Base-by-base conservation (phyloP, 2,888 invertebrate genomes). In the Drosophila macrothrix region DNA sequence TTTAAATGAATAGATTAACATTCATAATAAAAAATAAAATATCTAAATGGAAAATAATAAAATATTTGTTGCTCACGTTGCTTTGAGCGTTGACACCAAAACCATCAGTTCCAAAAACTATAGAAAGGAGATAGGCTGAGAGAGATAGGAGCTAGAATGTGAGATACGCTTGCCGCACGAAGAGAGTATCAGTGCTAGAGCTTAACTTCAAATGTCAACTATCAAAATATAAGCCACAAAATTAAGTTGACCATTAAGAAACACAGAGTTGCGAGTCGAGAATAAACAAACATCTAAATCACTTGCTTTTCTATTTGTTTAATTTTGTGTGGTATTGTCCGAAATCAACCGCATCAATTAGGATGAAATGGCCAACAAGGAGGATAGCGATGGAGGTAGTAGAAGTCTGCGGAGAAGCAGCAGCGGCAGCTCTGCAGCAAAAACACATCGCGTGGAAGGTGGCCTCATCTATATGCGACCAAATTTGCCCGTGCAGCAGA, bases 401-500 rank as follows among this genome's bases (percentile, higher is more conserved):
- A 43, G 61, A 39, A 39, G 67, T 33, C 31, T 53, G 7, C 46
- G 46, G 10, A 49, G 59, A 7, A 58, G 61, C 55, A 59, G 56
- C 67, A 59, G 68, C 43, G 67, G 25, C 6, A 58, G 67, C 35
- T 75, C 74, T 7, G 52, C 81, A 1, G 81, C 88, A 12, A 88
- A 89, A 58, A 72, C 80, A 3, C 92, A 92, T 61, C 93, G 92
- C 92, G 82, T 91, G 28, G 93, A 95, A 85, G 94, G 94, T 33
- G 95, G 95, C 12, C 93, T 95, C 35, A 94, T 95, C 67, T 94
- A 94, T 73, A 80, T 82, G 33, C 60, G 95, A 94, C 72, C 94
- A 91, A 67, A 93, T 93, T 63, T 94, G 94, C 88, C 93, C 84
- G 67, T 73, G 91, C 94, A 80, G 83, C 94, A 74, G 85, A 93